These are phyloP conservation scores for Drosophila siamana DNA, from an alignment of 2,888 invertebrate genomes.

Conservation along the genomic window DNA sequence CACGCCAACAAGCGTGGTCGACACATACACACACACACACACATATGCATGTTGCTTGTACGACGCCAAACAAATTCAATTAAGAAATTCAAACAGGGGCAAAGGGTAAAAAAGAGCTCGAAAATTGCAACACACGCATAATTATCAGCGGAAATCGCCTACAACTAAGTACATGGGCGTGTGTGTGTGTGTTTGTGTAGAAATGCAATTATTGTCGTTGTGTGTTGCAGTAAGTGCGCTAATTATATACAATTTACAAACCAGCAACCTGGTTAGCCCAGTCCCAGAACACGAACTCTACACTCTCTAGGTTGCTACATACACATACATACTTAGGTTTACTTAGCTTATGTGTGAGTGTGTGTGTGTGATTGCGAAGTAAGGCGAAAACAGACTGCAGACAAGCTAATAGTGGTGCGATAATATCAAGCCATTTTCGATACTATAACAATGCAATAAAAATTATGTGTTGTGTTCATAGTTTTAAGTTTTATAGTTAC, in stretches of 20 bases:
- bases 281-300: conserved; percentile 27
- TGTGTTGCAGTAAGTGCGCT: conserved; percentile 67
- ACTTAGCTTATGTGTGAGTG: neutral
- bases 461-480: too few relatives aligned
- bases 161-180: conserved; percentile 19
- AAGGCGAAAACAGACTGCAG: conserved; percentile 76
- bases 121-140: conserved; percentile 72
- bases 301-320: conserved; percentile 24
- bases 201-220: conserved; percentile 21
- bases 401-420: conserved; percentile 35
- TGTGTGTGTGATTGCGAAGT: conserved; percentile 30
- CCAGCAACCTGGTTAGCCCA: conserved; percentile 55
- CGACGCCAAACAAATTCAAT: conserved; percentile 75
- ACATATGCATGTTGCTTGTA: conserved; percentile 1
- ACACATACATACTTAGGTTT: neutral
- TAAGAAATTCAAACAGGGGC: conserved; percentile 58
- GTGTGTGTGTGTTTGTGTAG: conserved; percentile 3
- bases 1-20: conserved; percentile 41
- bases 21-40: conserved; percentile 8
- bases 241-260: conserved; percentile 71
- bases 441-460: too few relatives aligned
- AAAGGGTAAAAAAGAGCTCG: conserved; percentile 34
- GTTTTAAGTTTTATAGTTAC: too few relatives aligned
- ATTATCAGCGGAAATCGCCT: conserved; percentile 53
- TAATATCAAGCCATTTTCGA: too few relatives aligned